Percentiles rank a stretch among this genome's conserved stretches.
These are phyloP conservation scores for Apteryx owenii DNA, from an alignment of 2,113 vertebrate species.

Conservation along the genomic window DNA sequence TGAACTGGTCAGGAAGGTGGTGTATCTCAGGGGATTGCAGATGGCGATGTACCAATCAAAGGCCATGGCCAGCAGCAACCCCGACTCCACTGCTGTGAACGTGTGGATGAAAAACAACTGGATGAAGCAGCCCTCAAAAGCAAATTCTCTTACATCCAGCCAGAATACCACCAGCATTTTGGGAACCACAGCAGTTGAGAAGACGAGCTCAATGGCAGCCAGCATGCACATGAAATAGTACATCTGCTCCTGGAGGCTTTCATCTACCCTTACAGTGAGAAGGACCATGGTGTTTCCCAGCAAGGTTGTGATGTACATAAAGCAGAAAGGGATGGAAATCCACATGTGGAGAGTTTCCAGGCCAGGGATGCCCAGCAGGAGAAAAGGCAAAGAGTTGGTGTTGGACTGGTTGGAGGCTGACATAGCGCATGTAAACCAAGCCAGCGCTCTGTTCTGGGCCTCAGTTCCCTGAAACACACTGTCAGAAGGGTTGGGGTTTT, in stretches of 20 bases:
- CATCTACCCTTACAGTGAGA: conserved; percentile 15
- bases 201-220: conserved; percentile 8
- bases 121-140: conserved; percentile 48
- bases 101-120: conserved; percentile 75
- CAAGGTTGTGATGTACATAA: not conserved
- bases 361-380: conserved; percentile 45
- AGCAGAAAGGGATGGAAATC: conserved; percentile 53
- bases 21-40: conserved; percentile 58
- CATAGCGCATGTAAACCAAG: not conserved
- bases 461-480: not conserved
- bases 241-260: conserved; percentile 54
- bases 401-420: not conserved
- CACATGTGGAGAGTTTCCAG: conserved; percentile 34
- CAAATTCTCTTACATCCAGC: not conserved
- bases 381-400: not conserved
- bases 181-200: conserved; percentile 33
- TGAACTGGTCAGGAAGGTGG: not conserved
- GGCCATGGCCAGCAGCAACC: conserved; percentile 60
- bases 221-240: conserved; percentile 25
- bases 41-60: conserved; percentile 55
- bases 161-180: conserved; percentile 53
- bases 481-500: not conserved
- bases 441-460: fast-evolving
- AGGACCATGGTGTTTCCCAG: conserved; percentile 55
- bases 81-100: conserved; percentile 45